A percentile compares a stretch with the other conserved stretches of the same genome.
Conservation (phyloP, 2,888 invertebrate genomes). For the Netelia virgata region DNA sequence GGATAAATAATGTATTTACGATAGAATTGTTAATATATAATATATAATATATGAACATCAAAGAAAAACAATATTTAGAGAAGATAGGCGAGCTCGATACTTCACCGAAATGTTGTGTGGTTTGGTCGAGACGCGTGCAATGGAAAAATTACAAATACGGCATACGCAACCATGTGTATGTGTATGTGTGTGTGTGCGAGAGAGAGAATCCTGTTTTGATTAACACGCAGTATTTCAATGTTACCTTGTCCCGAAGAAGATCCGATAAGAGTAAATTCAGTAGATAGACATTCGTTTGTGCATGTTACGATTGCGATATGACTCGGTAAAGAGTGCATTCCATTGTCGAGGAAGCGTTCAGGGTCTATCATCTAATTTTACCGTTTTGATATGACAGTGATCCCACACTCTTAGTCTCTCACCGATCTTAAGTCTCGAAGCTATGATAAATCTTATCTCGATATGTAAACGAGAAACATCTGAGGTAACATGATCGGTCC, state of each 20-base stretch:
- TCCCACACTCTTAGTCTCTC: background rate
- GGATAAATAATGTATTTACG: conserved; percentile 25
- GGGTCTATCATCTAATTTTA: background rate
- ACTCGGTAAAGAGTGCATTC: too few species aligned
- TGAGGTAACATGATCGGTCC: conserved; percentile 21
- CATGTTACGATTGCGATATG: background rate
- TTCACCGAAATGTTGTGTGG: too few species aligned
- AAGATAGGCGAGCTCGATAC: too few species aligned
- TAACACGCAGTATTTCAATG: background rate
- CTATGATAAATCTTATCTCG: conserved; percentile 45
- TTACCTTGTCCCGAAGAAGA: background rate
- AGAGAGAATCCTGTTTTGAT: too few species aligned
- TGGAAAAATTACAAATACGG: too few species aligned
- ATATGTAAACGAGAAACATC: conserved; percentile 54
- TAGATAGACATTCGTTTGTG: background rate
- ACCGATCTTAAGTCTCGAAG: background rate
- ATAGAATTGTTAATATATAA: conserved; percentile 25
- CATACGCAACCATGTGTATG: too few species aligned
- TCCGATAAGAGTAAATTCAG: background rate
- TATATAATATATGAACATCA: background rate
- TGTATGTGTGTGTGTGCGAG: too few species aligned
- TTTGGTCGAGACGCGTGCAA: too few species aligned
- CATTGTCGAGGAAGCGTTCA: too few species aligned
- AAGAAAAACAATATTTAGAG: background rate
- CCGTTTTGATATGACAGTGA: background rate